Base-by-base conservation (phyloP, 92 coral and sea anemone genomes). In the Palythoa grandis region DNA sequence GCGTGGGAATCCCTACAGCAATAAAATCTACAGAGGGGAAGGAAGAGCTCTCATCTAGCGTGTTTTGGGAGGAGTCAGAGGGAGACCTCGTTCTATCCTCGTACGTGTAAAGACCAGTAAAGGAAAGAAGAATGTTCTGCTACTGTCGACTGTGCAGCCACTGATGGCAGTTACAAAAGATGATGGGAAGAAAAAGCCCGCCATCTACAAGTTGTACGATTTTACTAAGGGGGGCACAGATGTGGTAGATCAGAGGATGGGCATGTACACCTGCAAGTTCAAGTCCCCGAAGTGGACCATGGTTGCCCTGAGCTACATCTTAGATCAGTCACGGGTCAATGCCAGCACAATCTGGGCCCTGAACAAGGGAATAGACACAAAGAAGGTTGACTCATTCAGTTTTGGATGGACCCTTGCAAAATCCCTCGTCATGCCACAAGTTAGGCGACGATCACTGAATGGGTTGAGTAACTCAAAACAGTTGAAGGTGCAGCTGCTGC, bases 161-260 rank as follows among this genome's bases (percentile, higher is more conserved):
- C n/a, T 83, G 56, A 61, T 11, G 22, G 86, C 65, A 8, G 77
- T 67, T 13, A 83, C 86, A 16, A 83, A 83, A 22, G 86, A 83
- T 67, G 77, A 70, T 47, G 3, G 72, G 17, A 57, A 38, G 11
- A 48, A 83, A 29, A 67, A 69, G 13, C 77, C 57, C 4, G 86
- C 86, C 6, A 25, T 29, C 10, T 83, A 35, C n/a, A 67, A 83
- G 24, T 37, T 83, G 77, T 67, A 83, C 19, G 60, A 83, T n/a
- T 83, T 83, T 67, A 83, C 78, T 0, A 29, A 29, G 0, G 76
- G 75, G 5, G 76, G 76, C 5, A 60, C 86, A 19, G 58, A 82
- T 24, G 74, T 68, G 23, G 38, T 83, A 12, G 86, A 83, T 50
- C 61, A 65, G 22, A 11, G 78, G 56, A 67, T 67, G 78, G 78